These are phyloP conservation scores for Mastacembelus armatus DNA, from an alignment of 2,797 vertebrate species.

Conservation along the genomic window DNA sequence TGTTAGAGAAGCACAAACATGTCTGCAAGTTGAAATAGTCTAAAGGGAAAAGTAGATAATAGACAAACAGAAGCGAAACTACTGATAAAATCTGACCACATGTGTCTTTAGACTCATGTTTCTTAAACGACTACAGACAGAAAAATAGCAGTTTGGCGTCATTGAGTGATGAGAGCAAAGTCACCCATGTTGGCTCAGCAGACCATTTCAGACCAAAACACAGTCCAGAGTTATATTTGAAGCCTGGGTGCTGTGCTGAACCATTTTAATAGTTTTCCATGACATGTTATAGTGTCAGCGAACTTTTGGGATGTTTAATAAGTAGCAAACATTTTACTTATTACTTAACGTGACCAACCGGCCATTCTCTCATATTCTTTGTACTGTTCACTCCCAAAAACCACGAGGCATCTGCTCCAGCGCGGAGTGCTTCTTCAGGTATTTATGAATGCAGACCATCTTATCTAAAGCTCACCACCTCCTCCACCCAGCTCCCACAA, in stretches of 20 bases:
- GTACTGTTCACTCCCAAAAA: neutral
- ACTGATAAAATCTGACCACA: neutral
- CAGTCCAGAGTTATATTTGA: no score
- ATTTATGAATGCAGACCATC: constrained; percentile 44
- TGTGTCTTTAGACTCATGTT: neutral
- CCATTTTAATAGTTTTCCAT: no score
- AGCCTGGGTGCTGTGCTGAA: no score
- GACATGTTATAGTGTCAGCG: no score
- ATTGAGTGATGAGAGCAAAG: no score
- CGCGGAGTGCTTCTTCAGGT: constrained; percentile 4
- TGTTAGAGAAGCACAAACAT: neutral
- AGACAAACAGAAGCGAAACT: neutral
- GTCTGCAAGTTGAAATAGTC: neutral
- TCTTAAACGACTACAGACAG: no score
- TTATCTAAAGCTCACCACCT: constrained; percentile 27
- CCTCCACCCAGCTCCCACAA: neutral
- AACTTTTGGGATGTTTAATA: no score
- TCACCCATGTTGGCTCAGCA: no score
- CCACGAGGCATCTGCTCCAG: neutral
- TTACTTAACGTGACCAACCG: neutral
- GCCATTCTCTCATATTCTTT: constrained; percentile 2
- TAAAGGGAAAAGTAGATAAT: no score
- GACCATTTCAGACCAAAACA: no score
- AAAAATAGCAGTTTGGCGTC: no score
- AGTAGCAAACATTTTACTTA: neutral